Base-by-base conservation (phyloP, 2,797 vertebrate species). In the Protosalanx chinensis region DNA sequence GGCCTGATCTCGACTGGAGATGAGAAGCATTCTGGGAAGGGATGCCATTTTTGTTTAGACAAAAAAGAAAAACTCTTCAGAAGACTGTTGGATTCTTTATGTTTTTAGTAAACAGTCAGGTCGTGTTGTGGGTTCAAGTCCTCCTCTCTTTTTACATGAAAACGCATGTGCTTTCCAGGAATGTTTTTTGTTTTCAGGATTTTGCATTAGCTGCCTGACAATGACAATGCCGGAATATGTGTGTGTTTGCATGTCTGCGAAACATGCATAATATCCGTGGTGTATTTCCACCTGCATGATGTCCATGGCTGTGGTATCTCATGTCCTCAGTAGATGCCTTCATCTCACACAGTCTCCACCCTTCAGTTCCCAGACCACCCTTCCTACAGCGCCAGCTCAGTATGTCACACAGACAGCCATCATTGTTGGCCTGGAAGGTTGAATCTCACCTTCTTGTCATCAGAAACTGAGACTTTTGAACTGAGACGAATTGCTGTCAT, bases 1-100 rank as follows among this genome's bases (percentile, higher is more conserved):
- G 41, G 10, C 41, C 41, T 85, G 84, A 74, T 79, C 82, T 81
- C 70, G 78, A 75, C 81, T 83, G 78, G 77, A 84, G 80, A 86
- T 87, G 81, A 90, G 88, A 88, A 82, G 87, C 85, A 84, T 90
- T 88, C 79, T 88, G 86, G 82, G 87, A 84, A 84, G 81, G 71
- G 85, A 67, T 77, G 76, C 65, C 41, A 56, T 68, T 37, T 68
- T 68, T 59, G 8, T 27, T 20, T 4, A 29, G 7, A 20, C n/a
- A n/a, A n/a, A n/a, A n/a, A n/a, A n/a, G n/a, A n/a, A n/a, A n/a
- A n/a, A n/a, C n/a, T 59, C 56, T n/a, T 57, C 23, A 27, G 1
- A 23, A 6, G 10, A 4, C 29, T 60, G 29, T 12, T 29, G 23
- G 23, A 10, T 60, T 60, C 58, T 27, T 29, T 60, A 12, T 12